phyloP scores from a whole-genome alignment of 1,140 invertebrate genomes.

The Thalassaphorura encarpata region DNA sequence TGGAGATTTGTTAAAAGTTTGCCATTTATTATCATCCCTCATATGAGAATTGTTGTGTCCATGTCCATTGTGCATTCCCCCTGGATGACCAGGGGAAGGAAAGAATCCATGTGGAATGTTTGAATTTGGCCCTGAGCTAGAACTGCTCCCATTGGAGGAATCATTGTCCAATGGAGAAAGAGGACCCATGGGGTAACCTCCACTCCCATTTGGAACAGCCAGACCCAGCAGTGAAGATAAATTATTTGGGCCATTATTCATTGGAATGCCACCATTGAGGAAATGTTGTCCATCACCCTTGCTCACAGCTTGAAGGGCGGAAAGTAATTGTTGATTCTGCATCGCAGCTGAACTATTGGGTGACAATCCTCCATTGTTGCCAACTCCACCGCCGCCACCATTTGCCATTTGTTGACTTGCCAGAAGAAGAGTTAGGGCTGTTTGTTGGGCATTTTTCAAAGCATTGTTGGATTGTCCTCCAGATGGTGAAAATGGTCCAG shows the following conservation, averaged over 20 bases:
- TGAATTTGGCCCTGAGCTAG: constrained; percentile 1
- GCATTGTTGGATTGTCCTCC: constrained; percentile 2
- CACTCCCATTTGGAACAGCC: constrained; percentile 3
- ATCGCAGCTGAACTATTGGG: constrained; percentile 15
- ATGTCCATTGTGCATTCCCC: constrained; percentile 2
- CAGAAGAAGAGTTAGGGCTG: constrained; percentile 36
- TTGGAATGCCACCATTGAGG: constrained; percentile 16
- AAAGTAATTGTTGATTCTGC: constrained; percentile 35
- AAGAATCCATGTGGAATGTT: constrained; percentile 30
- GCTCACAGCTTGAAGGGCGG: constrained; percentile 34
- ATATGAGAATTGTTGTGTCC: constrained; percentile 6
- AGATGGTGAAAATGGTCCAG: constrained; percentile 22
- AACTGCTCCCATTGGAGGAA: neutral
- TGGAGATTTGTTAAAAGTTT: constrained; percentile 14
- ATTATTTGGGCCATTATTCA: constrained; percentile 27
- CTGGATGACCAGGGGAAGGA: constrained; percentile 15
- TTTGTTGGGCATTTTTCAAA: constrained; percentile 36
- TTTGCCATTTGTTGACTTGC: constrained; percentile 35
- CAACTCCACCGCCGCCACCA: constrained; percentile 7
- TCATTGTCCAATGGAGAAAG: constrained; percentile 15
- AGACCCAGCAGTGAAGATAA: constrained; percentile 27
- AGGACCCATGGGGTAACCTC: constrained; percentile 6
- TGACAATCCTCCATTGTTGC: constrained; percentile 15
- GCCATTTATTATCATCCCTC: constrained; percentile 27
- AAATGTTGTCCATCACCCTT: constrained; percentile 26